Conservation (phyloP, 2,113 vertebrate species). For the Syrrhaptes paradoxus region DNA sequence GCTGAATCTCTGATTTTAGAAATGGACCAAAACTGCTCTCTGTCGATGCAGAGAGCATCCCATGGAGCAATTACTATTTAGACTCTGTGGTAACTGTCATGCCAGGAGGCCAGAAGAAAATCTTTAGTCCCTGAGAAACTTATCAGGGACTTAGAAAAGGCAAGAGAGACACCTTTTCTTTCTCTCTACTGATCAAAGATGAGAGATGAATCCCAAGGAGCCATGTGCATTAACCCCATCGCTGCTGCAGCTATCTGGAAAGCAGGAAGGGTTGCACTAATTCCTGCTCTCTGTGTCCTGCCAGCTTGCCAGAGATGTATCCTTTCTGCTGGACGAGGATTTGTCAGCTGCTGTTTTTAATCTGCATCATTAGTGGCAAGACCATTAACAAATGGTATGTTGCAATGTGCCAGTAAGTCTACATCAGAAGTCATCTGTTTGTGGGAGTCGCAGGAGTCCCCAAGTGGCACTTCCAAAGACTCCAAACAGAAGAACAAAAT, state of each 20-base stretch:
- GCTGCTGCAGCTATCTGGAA: not conserved
- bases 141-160: not conserved
- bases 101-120: constrained; percentile 3
- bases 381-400: not conserved
- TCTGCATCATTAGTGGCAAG: not conserved
- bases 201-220: not conserved
- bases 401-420: not conserved
- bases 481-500: not conserved
- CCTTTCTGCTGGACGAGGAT: not conserved
- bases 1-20: constrained; percentile 2
- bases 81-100: not conserved
- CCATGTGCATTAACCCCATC: not conserved
- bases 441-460: not conserved
- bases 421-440: not conserved
- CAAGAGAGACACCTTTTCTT: not conserved
- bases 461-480: fast-evolving
- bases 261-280: not conserved
- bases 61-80: constrained; percentile 6
- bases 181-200: not conserved
- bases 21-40: not conserved
- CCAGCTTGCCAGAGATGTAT: not conserved
- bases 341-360: not conserved
- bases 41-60: not conserved
- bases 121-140: not conserved
- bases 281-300: not conserved